phyloP scores from a whole-genome alignment of 2,888 invertebrate species.

The Mactromeris polynyma region DNA sequence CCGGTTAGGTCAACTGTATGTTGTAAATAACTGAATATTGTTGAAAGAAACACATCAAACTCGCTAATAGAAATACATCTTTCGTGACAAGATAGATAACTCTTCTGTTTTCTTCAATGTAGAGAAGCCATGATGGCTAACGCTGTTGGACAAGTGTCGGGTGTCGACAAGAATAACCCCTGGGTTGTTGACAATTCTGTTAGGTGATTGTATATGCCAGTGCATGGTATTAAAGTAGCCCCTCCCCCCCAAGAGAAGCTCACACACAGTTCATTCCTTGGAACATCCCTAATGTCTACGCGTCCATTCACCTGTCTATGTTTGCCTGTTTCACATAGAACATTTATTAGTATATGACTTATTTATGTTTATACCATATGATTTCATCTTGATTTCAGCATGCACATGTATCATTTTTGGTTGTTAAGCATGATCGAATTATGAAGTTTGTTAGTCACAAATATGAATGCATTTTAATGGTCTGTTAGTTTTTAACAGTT shows the following conservation, averaged over 20 bases:
- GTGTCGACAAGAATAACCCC: conserved; percentile 44
- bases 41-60: no score
- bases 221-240: neutral
- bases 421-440: neutral
- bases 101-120: neutral
- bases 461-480: neutral
- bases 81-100: neutral
- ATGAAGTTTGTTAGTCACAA: neutral
- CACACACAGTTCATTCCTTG: neutral
- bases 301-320: neutral
- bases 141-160: conserved; percentile 17
- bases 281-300: neutral
- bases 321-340: neutral
- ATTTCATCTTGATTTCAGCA: neutral
- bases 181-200: conserved; percentile 61
- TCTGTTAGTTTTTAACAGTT: neutral
- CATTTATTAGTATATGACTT: neutral
- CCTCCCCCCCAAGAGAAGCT: neutral
- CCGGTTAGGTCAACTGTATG: no score
- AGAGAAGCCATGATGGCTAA: conserved; percentile 2
- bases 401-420: neutral
- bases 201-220: conserved; percentile 47
- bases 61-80: no score
- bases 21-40: no score
- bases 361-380: neutral